Percentiles rank a stretch among this genome's conserved stretches.
Conservation (phyloP, 2,888 invertebrate genomes). For the Napeogenes inachia region DNA sequence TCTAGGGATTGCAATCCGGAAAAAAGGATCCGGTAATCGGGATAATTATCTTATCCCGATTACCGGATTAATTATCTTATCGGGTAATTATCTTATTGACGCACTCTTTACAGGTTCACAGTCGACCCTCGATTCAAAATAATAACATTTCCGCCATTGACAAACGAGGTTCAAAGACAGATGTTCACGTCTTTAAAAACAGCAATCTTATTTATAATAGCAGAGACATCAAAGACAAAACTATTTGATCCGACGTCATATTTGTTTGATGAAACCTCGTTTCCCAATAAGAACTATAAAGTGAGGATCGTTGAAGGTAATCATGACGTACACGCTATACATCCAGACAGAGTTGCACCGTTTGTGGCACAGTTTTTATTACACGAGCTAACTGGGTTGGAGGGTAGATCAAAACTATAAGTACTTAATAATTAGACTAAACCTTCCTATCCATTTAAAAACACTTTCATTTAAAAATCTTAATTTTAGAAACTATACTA, state of each 20-base stretch:
- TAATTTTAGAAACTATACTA: too few species aligned
- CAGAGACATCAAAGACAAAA: slow-evolving; percentile 38
- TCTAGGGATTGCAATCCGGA: too few species aligned
- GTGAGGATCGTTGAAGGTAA: slow-evolving; percentile 64
- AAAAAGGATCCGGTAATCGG: too few species aligned
- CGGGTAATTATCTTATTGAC: too few species aligned
- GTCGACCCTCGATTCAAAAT: slow-evolving; percentile 73
- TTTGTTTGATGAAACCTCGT: slow-evolving; percentile 45
- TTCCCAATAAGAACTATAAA: slow-evolving; percentile 42
- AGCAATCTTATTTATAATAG: slow-evolving; percentile 45
- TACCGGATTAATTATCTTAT: too few species aligned
- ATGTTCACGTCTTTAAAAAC: slow-evolving; percentile 46
- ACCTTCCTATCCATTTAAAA: too few species aligned
- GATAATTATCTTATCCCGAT: too few species aligned
- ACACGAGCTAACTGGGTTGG: slow-evolving; percentile 45
- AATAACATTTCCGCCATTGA: slow-evolving; percentile 50
- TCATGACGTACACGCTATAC: slow-evolving; percentile 78
- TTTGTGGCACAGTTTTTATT: slow-evolving; percentile 58
- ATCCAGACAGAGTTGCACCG: slow-evolving; percentile 71
- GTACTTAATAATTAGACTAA: too few species aligned
- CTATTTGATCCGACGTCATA: slow-evolving; percentile 44
- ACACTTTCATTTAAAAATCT: too few species aligned
- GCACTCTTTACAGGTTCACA: slow-evolving; percentile 57
- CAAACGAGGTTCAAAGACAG: slow-evolving; percentile 46
- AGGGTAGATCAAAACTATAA: slow-evolving; percentile 48